phyloP scores from a whole-genome alignment of 2,797 vertebrate species.

The Pseudochirops cupreus region DNA sequence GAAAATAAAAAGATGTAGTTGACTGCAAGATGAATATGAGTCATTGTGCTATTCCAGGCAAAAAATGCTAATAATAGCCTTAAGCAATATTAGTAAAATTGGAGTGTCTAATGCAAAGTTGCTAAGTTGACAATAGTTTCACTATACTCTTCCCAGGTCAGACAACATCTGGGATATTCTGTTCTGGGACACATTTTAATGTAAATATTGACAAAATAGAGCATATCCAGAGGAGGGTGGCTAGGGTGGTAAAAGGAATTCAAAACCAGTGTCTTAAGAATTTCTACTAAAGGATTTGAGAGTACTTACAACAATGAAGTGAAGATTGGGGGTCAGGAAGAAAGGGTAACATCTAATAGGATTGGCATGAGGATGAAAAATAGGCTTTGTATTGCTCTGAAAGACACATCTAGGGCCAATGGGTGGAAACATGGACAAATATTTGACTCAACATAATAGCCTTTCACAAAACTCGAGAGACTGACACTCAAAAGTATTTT shows the following conservation, averaged over 20 bases:
- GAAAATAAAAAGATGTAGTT: neutral
- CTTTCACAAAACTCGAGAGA: neutral
- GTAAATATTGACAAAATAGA: neutral
- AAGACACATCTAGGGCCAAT: neutral
- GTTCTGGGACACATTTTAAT: neutral
- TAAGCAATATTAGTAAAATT: neutral
- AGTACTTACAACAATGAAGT: neutral
- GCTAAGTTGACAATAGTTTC: neutral
- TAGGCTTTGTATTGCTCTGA: neutral
- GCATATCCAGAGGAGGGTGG: neutral
- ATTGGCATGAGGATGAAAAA: neutral
- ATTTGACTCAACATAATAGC: neutral
- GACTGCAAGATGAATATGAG: neutral
- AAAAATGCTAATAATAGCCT: neutral
- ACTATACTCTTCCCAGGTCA: neutral
- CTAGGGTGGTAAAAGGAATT: neutral
- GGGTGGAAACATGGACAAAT: neutral
- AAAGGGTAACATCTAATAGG: neutral
- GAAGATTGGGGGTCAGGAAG: neutral
- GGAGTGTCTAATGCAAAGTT: neutral
- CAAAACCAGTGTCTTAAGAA: neutral
- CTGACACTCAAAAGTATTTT: neutral
- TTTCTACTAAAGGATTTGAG: neutral
- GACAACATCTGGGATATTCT: neutral
- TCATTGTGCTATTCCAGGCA: neutral